These are phyloP conservation scores for Chloroceryle aenea DNA, from an alignment of 2,113 vertebrate species.

Conservation along the genomic window DNA sequence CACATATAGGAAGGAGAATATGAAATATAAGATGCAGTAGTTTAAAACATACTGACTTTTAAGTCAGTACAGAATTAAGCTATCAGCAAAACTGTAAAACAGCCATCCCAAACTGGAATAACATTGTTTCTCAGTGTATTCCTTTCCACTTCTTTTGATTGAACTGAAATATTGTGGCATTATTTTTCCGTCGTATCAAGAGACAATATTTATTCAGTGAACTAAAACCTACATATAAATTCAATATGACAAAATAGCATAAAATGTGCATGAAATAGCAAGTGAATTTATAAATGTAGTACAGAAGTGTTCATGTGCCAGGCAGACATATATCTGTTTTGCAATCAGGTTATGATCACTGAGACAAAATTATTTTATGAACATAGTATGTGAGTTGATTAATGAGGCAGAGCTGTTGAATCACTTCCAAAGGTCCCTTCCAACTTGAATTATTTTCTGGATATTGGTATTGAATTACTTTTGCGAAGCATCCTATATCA, in stretches of 20 bases:
- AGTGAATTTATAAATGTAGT: background rate
- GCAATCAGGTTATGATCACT: background rate
- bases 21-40: background rate
- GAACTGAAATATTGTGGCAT: background rate
- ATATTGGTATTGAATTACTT: background rate
- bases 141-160: background rate
- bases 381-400: background rate
- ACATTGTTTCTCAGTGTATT: background rate
- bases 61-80: background rate
- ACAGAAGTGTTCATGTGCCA: background rate
- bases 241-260: background rate
- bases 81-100: background rate
- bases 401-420: background rate
- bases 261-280: background rate
- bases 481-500: background rate
- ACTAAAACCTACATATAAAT: background rate
- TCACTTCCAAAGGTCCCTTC: background rate
- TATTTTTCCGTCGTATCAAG: background rate
- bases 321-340: background rate
- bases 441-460: background rate
- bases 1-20: background rate
- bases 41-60: background rate
- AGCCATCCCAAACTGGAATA: background rate
- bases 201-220: background rate
- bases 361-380: background rate